These are phyloP conservation scores for Phasianus colchicus DNA, from an alignment of 2,113 vertebrate genomes.

Conservation along the genomic window DNA sequence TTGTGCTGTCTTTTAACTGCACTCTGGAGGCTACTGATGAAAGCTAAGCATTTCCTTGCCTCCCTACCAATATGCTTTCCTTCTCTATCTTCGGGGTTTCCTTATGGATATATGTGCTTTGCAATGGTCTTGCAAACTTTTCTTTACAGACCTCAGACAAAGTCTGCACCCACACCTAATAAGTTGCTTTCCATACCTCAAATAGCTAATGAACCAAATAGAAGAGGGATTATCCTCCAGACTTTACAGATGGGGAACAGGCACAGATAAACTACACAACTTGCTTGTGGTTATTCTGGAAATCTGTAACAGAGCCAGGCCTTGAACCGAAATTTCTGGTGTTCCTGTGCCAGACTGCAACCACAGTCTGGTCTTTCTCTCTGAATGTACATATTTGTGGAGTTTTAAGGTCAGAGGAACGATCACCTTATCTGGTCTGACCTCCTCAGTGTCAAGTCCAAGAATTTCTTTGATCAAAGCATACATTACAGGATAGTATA, in stretches of 20 bases:
- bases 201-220: not conserved
- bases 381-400: not conserved
- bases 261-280: constrained; percentile 31
- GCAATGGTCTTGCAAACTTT: not conserved
- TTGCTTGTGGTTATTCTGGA: constrained; percentile 27
- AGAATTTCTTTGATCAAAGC: constrained; percentile 16
- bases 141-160: not conserved
- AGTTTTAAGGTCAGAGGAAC: constrained; percentile 22
- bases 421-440: constrained; percentile 12
- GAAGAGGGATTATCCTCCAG: constrained; percentile 12
- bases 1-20: not conserved
- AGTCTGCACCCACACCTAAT: not conserved
- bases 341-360: not conserved
- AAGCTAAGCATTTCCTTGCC: constrained; percentile 39
- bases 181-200: not conserved
- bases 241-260: constrained; percentile 32
- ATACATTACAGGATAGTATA: not conserved
- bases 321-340: constrained; percentile 13
- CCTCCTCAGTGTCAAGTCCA: not conserved
- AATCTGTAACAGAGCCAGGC: not conserved
- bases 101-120: not conserved
- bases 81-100: not conserved
- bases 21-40: constrained; percentile 21
- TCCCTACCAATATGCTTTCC: constrained; percentile 9
- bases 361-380: constrained; percentile 24